These are phyloP conservation scores for Bergia sp. DNA, from an alignment of 92 coral and sea anemone species.

Conservation along the genomic window DNA sequence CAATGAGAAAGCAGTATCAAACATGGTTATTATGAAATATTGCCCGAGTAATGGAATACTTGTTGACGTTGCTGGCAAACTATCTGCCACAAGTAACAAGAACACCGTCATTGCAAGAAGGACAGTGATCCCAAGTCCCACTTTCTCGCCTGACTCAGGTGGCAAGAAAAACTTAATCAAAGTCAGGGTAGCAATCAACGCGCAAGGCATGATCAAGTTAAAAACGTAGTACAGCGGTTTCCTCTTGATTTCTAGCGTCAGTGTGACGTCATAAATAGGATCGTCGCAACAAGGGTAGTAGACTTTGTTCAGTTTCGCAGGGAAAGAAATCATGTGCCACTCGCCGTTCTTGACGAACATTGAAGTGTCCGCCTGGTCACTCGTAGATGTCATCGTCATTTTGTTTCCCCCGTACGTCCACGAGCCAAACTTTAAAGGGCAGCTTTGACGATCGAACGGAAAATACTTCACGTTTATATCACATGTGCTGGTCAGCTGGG, in stretches of 20 bases:
- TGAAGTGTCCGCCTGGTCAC: conserved; percentile 67
- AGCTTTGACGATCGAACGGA: conserved; percentile 92
- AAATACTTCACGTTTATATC: conserved; percentile 86
- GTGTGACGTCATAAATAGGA: conserved; percentile 74
- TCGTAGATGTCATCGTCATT: conserved; percentile 66
- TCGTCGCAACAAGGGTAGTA: conserved; percentile 69
- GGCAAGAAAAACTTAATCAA: conserved; percentile 86
- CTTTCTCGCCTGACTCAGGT: conserved; percentile 94
- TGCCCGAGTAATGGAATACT: conserved; percentile 86
- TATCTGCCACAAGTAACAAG: conserved; percentile 85
- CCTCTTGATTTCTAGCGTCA: conserved; percentile 73
- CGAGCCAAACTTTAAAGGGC: conserved; percentile 92
- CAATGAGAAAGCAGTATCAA: conserved; percentile 87
- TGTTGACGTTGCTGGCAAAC: conserved; percentile 89
- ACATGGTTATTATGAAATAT: conserved; percentile 85
- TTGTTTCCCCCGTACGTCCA: conserved; percentile 91
- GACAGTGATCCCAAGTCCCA: conserved; percentile 92
- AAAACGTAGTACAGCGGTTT: conserved; percentile 89
- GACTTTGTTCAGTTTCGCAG: conserved; percentile 70
- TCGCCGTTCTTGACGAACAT: conserved; percentile 79
- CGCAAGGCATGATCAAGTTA: conserved; percentile 92
- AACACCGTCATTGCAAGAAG: conserved; percentile 96
- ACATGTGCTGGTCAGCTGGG: conserved; percentile 86
- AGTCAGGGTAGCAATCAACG: conserved; percentile 80
- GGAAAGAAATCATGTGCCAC: conserved; percentile 76